Percentiles rank a stretch among this genome's conserved stretches.
These are phyloP conservation scores for Philhelius pedissequus DNA, from an alignment of 2,888 invertebrate genomes.

Conservation along the genomic window DNA sequence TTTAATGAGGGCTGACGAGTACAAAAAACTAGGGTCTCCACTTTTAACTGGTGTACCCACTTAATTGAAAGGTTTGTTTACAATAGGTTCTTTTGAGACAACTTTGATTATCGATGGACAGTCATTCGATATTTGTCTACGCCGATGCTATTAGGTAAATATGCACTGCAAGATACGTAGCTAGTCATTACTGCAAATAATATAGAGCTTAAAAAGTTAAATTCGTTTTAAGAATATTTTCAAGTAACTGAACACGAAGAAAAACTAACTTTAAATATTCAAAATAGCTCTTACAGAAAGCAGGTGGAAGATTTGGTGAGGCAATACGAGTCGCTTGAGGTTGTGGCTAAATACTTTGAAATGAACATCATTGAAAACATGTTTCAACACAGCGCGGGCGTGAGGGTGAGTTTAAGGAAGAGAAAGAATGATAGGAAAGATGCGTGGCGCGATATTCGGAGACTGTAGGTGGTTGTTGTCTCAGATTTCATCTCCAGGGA, in stretches of 20 bases:
- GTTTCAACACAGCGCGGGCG: too few species aligned
- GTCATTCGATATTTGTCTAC: not conserved
- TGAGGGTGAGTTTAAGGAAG: not conserved
- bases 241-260: not conserved
- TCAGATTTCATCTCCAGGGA: too few species aligned
- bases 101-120: not conserved
- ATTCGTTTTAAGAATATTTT: not conserved
- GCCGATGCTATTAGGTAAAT: not conserved
- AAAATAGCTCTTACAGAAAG: not conserved
- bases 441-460: too few species aligned
- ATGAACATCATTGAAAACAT: not conserved
- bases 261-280: not conserved
- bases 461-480: too few species aligned
- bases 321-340: not conserved
- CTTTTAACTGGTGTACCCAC: too few species aligned
- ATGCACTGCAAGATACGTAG: not conserved
- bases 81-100: not conserved
- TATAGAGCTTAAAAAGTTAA: not conserved
- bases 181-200: not conserved
- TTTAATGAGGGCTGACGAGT: too few species aligned
- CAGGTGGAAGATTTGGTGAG: not conserved
- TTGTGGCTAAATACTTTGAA: not conserved
- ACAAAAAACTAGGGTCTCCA: too few species aligned
- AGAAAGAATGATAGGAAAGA: not conserved
- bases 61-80: not conserved